A percentile compares a stretch with the other conserved stretches of the same genome.
phyloP scores from a whole-genome alignment of 2,113 vertebrate genomes.

The Albula glossodonta region DNA sequence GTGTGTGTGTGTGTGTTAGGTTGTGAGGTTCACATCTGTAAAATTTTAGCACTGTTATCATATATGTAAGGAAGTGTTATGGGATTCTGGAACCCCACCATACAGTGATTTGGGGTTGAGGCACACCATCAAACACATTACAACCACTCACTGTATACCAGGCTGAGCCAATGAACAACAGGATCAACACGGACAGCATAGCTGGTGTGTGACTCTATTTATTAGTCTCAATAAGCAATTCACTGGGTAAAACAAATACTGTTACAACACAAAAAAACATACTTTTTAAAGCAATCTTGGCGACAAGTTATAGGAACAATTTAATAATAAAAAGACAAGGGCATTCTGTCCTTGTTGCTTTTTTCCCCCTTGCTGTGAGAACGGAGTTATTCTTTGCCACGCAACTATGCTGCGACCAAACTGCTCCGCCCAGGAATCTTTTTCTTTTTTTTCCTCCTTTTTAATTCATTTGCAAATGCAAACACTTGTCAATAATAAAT shows the following conservation, averaged over 20 bases:
- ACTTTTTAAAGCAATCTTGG: constrained; percentile 69
- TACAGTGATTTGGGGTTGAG: too few species aligned
- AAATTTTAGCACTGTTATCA: too few species aligned
- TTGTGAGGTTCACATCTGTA: too few species aligned
- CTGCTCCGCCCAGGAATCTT: constrained; percentile 63
- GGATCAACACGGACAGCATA: background rate
- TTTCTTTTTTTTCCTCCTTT: constrained; percentile 28
- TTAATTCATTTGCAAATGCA: constrained; percentile 69
- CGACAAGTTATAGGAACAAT: constrained; percentile 74
- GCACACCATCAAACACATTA: too few species aligned
- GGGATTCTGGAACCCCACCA: too few species aligned
- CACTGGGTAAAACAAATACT: constrained; percentile 77
- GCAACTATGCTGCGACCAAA: constrained; percentile 58
- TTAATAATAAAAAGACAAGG: constrained; percentile 70
- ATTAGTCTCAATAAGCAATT: constrained; percentile 76
- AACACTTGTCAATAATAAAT: constrained; percentile 79
- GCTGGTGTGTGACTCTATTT: constrained; percentile 70
- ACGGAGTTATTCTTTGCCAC: constrained; percentile 59
- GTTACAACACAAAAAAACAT: constrained; percentile 76
- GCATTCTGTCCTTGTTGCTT: constrained; percentile 52
- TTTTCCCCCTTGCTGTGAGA: constrained; percentile 64
- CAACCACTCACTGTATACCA: background rate
- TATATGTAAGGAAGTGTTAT: too few species aligned
- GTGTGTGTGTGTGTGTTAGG: too few species aligned
- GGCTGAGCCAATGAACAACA: background rate